Evolutionary conservation across 2,888 invertebrate species (phyloP).

Genomic region (Epistrophe grossulariae): DNA sequence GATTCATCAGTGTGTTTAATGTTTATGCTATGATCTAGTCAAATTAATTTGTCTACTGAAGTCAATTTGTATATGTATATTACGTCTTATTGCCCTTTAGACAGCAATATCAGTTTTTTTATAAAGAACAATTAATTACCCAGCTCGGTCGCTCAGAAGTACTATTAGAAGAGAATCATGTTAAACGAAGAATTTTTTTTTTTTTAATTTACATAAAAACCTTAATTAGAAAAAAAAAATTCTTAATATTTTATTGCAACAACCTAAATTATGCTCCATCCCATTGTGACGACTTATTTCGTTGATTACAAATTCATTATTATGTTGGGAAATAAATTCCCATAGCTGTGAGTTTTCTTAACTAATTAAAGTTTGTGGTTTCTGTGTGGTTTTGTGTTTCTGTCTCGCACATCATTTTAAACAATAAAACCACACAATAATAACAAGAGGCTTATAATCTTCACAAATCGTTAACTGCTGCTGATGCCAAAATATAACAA

Average conservation of each 20-base stretch:
- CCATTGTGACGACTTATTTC: background rate
- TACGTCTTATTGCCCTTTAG: too few relatives aligned
- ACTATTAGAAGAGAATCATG: background rate
- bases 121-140: background rate
- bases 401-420: slow-evolving; percentile 10
- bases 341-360: background rate
- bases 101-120: too few relatives aligned
- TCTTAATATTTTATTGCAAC: slow-evolving; percentile 1
- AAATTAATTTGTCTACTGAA: too few relatives aligned
- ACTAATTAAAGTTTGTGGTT: slow-evolving; percentile 24
- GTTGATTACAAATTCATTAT: slow-evolving; percentile 1
- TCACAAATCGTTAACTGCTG: slow-evolving; percentile 6
- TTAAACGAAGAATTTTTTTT: background rate
- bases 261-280: background rate
- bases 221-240: slow-evolving; percentile 10
- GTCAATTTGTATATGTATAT: too few relatives aligned
- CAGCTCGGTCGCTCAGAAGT: background rate
- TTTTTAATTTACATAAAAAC: background rate
- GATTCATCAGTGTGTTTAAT: too few relatives aligned
- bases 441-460: slow-evolving; percentile 9
- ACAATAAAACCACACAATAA: slow-evolving; percentile 16
- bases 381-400: background rate
- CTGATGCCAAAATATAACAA: background rate
- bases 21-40: too few relatives aligned
- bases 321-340: slow-evolving; percentile 11